phyloP scores from a whole-genome alignment of 2,888 invertebrate species.

The Cistogaster globosa region DNA sequence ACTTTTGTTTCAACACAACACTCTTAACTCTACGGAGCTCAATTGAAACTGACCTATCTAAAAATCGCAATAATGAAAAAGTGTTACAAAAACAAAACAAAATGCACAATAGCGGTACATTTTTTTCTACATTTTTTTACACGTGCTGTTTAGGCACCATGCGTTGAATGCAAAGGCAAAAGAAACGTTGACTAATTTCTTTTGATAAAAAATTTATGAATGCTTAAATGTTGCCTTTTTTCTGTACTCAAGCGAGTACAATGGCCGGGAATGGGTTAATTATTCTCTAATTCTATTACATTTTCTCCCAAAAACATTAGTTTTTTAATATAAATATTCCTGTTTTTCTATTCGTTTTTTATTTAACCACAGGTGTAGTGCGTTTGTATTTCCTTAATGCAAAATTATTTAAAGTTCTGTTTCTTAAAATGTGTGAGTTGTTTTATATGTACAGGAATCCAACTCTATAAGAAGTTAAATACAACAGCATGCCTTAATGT shows the following conservation, averaged over 20 bases:
- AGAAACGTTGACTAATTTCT: background rate
- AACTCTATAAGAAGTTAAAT: too few species aligned
- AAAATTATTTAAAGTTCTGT: too few species aligned
- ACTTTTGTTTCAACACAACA: background rate
- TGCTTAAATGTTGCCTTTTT: slow-evolving; percentile 4
- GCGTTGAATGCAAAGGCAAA: background rate
- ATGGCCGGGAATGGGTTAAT: background rate
- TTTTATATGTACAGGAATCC: too few species aligned
- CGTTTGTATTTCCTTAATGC: too few species aligned
- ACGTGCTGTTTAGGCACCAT: background rate
- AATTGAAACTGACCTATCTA: background rate
- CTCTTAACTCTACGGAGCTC: background rate
- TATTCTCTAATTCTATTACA: too few species aligned
- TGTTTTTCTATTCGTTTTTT: too few species aligned
- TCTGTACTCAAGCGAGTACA: slow-evolving; percentile 7
- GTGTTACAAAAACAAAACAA: too few species aligned
- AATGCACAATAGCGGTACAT: background rate
- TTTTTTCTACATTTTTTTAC: background rate
- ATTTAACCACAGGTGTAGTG: too few species aligned
- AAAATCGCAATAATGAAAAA: background rate
- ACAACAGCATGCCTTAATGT: too few species aligned
- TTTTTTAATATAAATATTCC: too few species aligned
- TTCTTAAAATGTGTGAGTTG: too few species aligned
- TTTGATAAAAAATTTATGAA: background rate
- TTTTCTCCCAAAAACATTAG: too few species aligned